Evolutionary conservation across 2,888 invertebrate species (phyloP).

Genomic region (Brenthis daphne): DNA sequence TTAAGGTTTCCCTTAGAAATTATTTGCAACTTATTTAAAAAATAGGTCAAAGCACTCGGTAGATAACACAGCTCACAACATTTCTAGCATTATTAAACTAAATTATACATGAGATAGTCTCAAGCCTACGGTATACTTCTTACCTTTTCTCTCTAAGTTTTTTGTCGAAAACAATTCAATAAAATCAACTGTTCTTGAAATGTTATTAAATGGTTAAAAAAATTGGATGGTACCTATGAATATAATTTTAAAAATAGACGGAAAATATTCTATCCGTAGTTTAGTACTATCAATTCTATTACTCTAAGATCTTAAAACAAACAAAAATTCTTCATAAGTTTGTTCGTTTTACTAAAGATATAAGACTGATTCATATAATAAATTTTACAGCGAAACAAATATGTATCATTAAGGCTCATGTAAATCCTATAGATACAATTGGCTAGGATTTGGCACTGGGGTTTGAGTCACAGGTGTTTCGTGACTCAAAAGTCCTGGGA

Average conservation of each 20-base stretch:
- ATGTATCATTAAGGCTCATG: conserved; percentile 32
- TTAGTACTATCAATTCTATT: too few relatives aligned
- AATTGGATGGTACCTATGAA: too few relatives aligned
- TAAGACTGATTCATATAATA: conserved; percentile 27
- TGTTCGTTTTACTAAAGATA: conserved; percentile 25
- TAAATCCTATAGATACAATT: conserved; percentile 50
- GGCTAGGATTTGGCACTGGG: conserved; percentile 37
- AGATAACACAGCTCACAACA: conserved; percentile 35
- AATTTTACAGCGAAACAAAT: conserved; percentile 30
- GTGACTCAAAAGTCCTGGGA: too few relatives aligned
- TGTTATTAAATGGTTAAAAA: not conserved
- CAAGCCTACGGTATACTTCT: conserved; percentile 33
- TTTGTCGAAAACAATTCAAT: conserved; percentile 29
- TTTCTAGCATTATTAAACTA: conserved; percentile 36
- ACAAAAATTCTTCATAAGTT: not conserved
- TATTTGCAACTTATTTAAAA: conserved; percentile 32
- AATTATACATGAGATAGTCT: conserved; percentile 39
- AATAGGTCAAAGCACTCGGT: conserved; percentile 31
- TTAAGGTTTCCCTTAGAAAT: conserved; percentile 27
- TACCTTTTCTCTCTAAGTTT: conserved; percentile 34
- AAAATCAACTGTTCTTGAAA: conserved; percentile 21
- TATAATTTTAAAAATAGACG: too few relatives aligned
- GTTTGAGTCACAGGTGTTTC: too few relatives aligned
- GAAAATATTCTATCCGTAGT: too few relatives aligned
- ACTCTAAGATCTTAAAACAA: too few relatives aligned